Evolutionary conservation across 2,888 invertebrate species (phyloP), one percentile per base, ranked within the genome.

Genomic region (Seladonia tumulorum): DNA sequence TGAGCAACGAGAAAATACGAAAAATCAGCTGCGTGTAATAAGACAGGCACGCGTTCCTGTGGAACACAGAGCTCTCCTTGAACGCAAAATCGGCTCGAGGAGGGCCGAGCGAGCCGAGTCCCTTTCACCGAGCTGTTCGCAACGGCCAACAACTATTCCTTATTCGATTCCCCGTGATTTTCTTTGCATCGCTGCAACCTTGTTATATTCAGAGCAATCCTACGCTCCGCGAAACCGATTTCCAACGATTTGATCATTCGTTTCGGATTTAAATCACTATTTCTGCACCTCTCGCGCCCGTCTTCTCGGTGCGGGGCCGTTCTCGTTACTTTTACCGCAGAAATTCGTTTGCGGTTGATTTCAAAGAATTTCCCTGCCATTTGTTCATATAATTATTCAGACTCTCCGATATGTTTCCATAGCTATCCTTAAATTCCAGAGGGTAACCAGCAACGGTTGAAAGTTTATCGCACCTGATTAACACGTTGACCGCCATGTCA

Each of bases 111-210:
- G 66, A 81, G 84, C 87, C 87, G 84, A 90, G 91, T 93, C 88
- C 93, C 93, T 93, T 93, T 93, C 93, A 93, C 93, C 91, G 85
- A 85, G 85, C 86, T 86, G 86, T 86, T 88, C 85, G 86, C 82
- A 88, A 79, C 87, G 74, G 22, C 53, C 60, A 73, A 81, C 60
- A 73, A 81, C 75, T 60, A 81, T 83, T 75, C 80, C 53, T 82
- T 77, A 39, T 79, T 57, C 71, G 78, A 42, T 77, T 70, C 82
- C 74, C 77, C 77, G 66, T 35, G 77, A 86, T 85, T 79, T 71
- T 79, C 79, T 81, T 84, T 72, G 70, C 57, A 53, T 29, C 79
- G 82, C 73, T 76, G 49, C 72, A 85, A 79, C 76, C 79, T 83
- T 79, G 79, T 79, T 82, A 73, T 72, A 76, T 76, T 85, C 75